Evolutionary conservation across 2,888 invertebrate genomes (phyloP).

Genomic region (Drosophila demipolita): DNA sequence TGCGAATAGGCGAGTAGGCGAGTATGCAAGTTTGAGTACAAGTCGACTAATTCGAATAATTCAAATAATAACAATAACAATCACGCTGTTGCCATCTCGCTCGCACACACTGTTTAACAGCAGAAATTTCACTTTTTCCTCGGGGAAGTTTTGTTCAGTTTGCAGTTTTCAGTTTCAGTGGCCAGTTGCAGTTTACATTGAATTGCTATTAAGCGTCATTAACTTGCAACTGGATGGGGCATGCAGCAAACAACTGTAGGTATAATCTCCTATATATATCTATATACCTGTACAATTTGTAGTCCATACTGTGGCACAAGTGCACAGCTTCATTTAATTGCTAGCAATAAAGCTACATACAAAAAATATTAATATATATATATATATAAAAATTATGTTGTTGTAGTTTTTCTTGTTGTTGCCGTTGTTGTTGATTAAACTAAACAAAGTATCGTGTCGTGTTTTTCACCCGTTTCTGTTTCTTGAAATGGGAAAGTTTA

Average conservation of each 20-base stretch:
- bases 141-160: slow-evolving; percentile 26
- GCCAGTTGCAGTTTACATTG: slow-evolving; percentile 49
- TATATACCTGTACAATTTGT: slow-evolving; percentile 3
- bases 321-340: slow-evolving; percentile 53
- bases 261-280: neutral
- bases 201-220: slow-evolving; percentile 55
- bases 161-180: slow-evolving; percentile 40
- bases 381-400: slow-evolving; percentile 1
- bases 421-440: slow-evolving; percentile 28
- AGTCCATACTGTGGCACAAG: slow-evolving; percentile 35
- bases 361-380: neutral
- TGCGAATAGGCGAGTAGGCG: neutral
- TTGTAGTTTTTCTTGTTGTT: slow-evolving; percentile 21
- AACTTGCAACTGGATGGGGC: slow-evolving; percentile 39
- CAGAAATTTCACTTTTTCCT: slow-evolving; percentile 53
- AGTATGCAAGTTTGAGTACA: neutral
- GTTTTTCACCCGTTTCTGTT: slow-evolving; percentile 48
- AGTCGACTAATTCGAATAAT: slow-evolving; percentile 27
- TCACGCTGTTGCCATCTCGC: slow-evolving; percentile 5
- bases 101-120: slow-evolving; percentile 4
- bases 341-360: slow-evolving; percentile 10
- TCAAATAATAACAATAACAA: slow-evolving; percentile 29
- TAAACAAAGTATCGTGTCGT: slow-evolving; percentile 34
- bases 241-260: neutral
- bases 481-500: slow-evolving; percentile 63